Evolutionary conservation across 92 coral and sea anemone genomes (phyloP).

Genomic region (Hydrozoanthus gracilis): DNA sequence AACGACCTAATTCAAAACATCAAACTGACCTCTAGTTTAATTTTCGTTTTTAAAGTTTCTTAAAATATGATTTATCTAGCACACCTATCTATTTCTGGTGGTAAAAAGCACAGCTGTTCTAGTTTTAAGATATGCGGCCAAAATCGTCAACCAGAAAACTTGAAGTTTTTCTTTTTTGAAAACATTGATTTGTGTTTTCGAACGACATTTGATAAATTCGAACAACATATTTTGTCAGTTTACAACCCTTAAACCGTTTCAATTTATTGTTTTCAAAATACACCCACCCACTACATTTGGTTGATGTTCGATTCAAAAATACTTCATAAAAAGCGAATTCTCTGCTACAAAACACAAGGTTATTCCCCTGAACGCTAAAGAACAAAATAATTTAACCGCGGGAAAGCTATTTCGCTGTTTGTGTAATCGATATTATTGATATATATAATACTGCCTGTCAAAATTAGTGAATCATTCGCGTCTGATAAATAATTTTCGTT

Average conservation of each 20-base stretch:
- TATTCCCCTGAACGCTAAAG: not conserved
- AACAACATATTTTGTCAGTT: not conserved
- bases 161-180: not conserved
- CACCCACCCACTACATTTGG: not conserved
- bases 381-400: not conserved
- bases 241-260: not conserved
- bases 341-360: not conserved
- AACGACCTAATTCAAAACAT: not conserved
- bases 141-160: not conserved
- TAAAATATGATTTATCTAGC: slow-evolving; percentile 10
- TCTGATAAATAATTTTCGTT: not conserved
- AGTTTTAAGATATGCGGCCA: not conserved
- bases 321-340: not conserved
- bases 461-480: not conserved
- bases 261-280: not conserved
- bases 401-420: not conserved
- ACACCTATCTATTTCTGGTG: slow-evolving; percentile 19
- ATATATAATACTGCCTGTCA: not conserved
- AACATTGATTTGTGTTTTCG: not conserved
- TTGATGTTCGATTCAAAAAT: slow-evolving; percentile 23
- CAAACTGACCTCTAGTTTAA: not conserved
- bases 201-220: not conserved
- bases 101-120: slow-evolving; percentile 16
- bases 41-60: not conserved
- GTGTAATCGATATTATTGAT: not conserved